Conservation (phyloP, 2,888 invertebrate species). For the Agrilus cyanescens region DNA sequence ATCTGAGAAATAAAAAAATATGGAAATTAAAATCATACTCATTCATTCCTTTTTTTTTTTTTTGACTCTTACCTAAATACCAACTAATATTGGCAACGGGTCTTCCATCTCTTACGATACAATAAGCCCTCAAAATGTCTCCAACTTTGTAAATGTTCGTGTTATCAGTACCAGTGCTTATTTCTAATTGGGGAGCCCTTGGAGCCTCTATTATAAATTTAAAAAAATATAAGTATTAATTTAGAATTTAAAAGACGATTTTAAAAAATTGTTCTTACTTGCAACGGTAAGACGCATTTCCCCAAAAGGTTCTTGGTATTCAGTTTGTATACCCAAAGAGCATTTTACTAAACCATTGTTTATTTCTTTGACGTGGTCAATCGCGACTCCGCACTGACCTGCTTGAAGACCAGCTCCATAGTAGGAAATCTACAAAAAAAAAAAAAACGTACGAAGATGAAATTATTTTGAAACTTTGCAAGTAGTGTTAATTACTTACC, state of each 20-base stretch:
- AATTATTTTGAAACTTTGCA: too few relatives aligned
- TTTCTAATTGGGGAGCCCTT: conserved; percentile 35
- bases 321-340: conserved; percentile 46
- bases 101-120: conserved; percentile 55
- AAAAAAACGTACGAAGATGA: conserved; percentile 1
- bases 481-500: conserved; percentile 28
- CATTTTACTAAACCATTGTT: conserved; percentile 64
- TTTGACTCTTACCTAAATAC: conserved; percentile 44
- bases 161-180: conserved; percentile 32
- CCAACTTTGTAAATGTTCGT: conserved; percentile 44
- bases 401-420: conserved; percentile 39
- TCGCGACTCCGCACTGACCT: conserved; percentile 63
- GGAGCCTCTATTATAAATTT: conserved; percentile 35
- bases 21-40: conserved; percentile 1
- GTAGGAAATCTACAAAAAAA: conserved; percentile 30
- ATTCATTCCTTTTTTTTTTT: conserved; percentile 1
- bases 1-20: conserved; percentile 33
- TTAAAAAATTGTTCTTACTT: conserved; percentile 42
- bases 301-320: conserved; percentile 45
- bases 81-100: conserved; percentile 69
- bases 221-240: conserved; percentile 1
- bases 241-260: not conserved
- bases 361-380: conserved; percentile 48
- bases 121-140: conserved; percentile 51
- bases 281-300: conserved; percentile 56